phyloP scores from a whole-genome alignment of 2,888 invertebrate genomes.

The Teleogryllus oceanicus region DNA sequence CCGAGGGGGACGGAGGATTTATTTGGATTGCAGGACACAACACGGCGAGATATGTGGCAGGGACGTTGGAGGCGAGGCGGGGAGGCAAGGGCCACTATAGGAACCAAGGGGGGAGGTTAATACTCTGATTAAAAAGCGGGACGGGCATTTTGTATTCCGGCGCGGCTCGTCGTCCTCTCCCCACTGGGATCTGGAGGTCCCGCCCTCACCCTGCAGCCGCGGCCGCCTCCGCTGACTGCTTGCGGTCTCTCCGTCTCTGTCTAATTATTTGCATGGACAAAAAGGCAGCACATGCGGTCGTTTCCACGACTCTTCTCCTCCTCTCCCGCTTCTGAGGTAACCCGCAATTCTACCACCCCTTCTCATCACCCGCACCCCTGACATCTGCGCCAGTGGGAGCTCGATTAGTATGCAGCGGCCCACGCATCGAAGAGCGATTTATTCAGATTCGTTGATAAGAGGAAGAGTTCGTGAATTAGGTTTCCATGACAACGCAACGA shows the following conservation, averaged over 20 bases:
- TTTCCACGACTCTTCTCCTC: neutral
- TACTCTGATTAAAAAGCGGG: neutral
- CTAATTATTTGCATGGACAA: slow-evolving; percentile 11
- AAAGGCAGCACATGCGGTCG: neutral
- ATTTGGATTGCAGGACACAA: slow-evolving; percentile 7
- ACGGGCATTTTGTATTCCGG: neutral
- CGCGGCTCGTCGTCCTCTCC: neutral
- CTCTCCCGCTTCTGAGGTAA: neutral
- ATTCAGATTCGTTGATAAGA: slow-evolving; percentile 7
- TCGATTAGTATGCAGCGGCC: neutral
- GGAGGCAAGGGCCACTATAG: neutral
- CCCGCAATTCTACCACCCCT: too few species aligned
- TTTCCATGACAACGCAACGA: neutral
- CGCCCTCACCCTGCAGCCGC: neutral
- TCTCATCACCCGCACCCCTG: too few species aligned
- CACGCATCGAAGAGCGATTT: neutral
- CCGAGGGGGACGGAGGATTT: neutral
- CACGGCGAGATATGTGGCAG: neutral
- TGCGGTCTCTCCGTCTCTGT: neutral
- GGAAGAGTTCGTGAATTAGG: neutral
- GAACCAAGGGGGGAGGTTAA: neutral
- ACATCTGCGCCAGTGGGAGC: neutral
- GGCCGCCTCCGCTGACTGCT: neutral
- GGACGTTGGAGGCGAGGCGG: neutral
- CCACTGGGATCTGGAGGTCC: neutral